A percentile compares a stretch with the other conserved stretches of the same genome.
Evolutionary conservation across 2,113 vertebrate species (phyloP).

Genomic region (Epinephelus lanceolatus): DNA sequence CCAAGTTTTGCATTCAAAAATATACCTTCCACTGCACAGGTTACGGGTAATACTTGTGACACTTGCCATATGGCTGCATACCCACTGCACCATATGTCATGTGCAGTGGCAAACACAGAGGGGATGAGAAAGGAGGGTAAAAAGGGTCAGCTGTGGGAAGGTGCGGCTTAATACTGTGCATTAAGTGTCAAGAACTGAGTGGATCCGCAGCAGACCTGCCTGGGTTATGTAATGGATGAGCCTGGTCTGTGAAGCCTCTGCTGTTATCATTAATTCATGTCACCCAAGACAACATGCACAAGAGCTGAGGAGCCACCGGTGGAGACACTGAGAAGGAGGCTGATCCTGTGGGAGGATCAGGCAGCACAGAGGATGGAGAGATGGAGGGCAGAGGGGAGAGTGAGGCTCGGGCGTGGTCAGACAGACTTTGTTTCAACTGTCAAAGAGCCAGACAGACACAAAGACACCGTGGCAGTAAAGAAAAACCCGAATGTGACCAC

Average conservation of each 20-base stretch:
- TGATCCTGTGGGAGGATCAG: slow-evolving; percentile 68
- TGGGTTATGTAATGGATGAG: slow-evolving; percentile 73
- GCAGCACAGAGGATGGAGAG: slow-evolving; percentile 30
- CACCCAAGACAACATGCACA: slow-evolving; percentile 65
- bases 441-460: slow-evolving; percentile 24
- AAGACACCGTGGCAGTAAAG: not conserved
- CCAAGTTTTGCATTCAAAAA: slow-evolving; percentile 24
- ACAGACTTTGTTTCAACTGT: not conserved
- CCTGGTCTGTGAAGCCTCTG: slow-evolving; percentile 68
- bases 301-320: slow-evolving; percentile 66
- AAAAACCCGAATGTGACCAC: not conserved
- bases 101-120: slow-evolving; percentile 14
- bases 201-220: slow-evolving; percentile 59
- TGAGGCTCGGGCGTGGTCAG: slow-evolving; percentile 30
- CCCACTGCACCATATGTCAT: slow-evolving; percentile 38
- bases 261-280: slow-evolving; percentile 86
- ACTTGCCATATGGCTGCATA: slow-evolving; percentile 49
- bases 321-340: slow-evolving; percentile 68
- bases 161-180: slow-evolving; percentile 15
- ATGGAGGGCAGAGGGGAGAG: not conserved
- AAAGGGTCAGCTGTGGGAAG: slow-evolving; percentile 39
- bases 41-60: slow-evolving; percentile 46
- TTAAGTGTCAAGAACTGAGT: slow-evolving; percentile 53
- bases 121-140: slow-evolving; percentile 24
- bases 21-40: slow-evolving; percentile 14